Evolutionary conservation across 2,797 vertebrate genomes (phyloP).

Genomic region (Cyclopterus lumpus): DNA sequence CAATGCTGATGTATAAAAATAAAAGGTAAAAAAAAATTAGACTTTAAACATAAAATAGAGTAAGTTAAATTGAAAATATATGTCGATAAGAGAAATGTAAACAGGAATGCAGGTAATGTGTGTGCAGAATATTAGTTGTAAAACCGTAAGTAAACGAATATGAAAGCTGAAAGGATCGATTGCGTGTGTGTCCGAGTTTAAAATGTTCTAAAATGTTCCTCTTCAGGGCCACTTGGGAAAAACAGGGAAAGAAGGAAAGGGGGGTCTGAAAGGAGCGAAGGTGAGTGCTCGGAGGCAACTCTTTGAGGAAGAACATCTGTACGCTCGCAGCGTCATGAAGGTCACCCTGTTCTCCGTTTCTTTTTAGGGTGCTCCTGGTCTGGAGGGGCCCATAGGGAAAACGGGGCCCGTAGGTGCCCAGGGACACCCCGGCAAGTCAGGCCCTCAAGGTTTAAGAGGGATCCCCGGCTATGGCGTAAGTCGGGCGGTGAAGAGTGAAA

Average conservation of each 20-base stretch:
- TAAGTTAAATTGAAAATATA: not conserved
- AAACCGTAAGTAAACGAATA: too few species aligned
- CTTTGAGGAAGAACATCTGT: conserved; percentile 4
- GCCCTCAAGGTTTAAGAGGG: conserved; percentile 92
- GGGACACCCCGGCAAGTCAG: conserved; percentile 91
- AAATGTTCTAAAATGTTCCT: conserved; percentile 40
- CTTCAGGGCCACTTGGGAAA: conserved; percentile 83
- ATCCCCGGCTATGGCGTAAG: conserved; percentile 96
- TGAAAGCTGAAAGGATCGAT: too few species aligned
- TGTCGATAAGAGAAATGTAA: not conserved
- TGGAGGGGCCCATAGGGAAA: conserved; percentile 94
- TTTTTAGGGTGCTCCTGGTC: conserved; percentile 88
- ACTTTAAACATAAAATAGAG: too few species aligned
- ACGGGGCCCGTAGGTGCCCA: conserved; percentile 93
- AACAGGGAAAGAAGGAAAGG: conserved; percentile 78
- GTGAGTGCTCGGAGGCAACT: conserved; percentile 55
- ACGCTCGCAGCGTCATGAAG: not conserved
- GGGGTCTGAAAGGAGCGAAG: conserved; percentile 81
- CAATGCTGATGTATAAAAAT: not conserved
- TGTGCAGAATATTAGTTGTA: too few species aligned
- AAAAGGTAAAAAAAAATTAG: not conserved
- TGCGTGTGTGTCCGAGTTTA: conserved; percentile 32
- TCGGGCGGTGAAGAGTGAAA: conserved; percentile 28
- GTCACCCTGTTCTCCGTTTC: conserved; percentile 8
- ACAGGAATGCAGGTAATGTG: too few species aligned